These are phyloP conservation scores for Lamproptera curius DNA, from an alignment of 2,888 invertebrate genomes.

Conservation along the genomic window DNA sequence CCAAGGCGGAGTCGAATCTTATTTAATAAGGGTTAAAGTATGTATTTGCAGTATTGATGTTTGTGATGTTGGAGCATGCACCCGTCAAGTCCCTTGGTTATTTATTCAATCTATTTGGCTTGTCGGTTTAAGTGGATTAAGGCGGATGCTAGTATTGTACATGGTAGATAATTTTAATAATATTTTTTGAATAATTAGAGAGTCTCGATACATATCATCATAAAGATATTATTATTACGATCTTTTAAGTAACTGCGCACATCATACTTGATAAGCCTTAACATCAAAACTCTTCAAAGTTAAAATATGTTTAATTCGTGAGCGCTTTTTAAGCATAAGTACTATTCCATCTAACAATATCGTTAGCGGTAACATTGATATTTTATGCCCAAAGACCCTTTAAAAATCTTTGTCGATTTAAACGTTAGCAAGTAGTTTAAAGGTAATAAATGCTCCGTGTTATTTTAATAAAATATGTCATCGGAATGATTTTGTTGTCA, in stretches of 20 bases:
- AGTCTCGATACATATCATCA: neutral
- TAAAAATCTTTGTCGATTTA: too few relatives aligned
- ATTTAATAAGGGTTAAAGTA: conserved; percentile 15
- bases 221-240: neutral
- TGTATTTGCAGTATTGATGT: conserved; percentile 10
- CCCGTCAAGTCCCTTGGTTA: conserved; percentile 15
- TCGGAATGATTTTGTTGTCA: too few relatives aligned
- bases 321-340: neutral
- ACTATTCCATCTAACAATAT: neutral
- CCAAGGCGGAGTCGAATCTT: conserved; percentile 11
- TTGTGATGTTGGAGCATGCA: conserved; percentile 2
- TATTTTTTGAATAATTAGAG: neutral
- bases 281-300: neutral
- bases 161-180: too few relatives aligned
- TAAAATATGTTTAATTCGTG: neutral
- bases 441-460: too few relatives aligned
- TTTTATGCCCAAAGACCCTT: too few relatives aligned
- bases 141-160: too few relatives aligned
- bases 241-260: neutral
- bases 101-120: neutral
- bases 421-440: too few relatives aligned
- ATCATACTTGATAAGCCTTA: neutral
- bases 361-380: conserved; percentile 7
- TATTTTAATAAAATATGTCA: too few relatives aligned
- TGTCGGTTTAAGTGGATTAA: neutral